Conservation (phyloP, 2,113 vertebrate genomes). For the Upupa epops region DNA sequence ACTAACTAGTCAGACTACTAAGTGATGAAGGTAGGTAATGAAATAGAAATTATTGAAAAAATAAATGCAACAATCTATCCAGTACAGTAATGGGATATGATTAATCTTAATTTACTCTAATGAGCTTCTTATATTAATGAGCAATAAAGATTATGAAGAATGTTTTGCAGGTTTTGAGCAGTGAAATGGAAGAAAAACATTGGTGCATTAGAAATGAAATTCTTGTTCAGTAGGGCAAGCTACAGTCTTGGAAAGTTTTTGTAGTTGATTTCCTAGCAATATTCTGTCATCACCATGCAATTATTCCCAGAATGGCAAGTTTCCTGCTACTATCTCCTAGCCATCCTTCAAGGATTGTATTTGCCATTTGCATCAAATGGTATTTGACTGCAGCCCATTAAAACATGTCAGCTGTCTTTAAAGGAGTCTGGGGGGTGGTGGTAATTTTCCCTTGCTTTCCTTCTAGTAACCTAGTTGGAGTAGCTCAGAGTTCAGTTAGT, state of each 20-base stretch:
- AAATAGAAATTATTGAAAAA: slow-evolving; percentile 28
- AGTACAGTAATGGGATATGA: neutral
- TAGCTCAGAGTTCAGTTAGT: neutral
- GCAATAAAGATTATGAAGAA: neutral
- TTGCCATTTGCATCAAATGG: neutral
- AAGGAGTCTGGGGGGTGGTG: neutral
- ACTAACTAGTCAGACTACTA: slow-evolving; percentile 8
- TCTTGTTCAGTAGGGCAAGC: neutral
- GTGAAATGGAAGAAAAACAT: neutral
- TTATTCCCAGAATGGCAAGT: neutral
- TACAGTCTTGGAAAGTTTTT: neutral
- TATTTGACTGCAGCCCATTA: neutral
- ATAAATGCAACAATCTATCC: neutral
- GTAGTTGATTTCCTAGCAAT: neutral
- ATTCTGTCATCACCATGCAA: neutral
- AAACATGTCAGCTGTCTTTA: neutral
- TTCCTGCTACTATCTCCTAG: neutral
- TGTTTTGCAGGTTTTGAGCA: slow-evolving; percentile 6
- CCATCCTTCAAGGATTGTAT: neutral
- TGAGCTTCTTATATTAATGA: slow-evolving; percentile 20
- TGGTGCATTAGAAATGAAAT: neutral
- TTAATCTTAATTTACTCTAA: slow-evolving; percentile 50
- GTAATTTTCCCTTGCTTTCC: accelerated
- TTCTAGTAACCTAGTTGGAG: neutral
- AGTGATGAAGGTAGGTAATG: slow-evolving; percentile 11